Percentiles rank a stretch among this genome's conserved stretches.
Conservation (phyloP, 1,140 invertebrate species). For the Lineus longissimus region DNA sequence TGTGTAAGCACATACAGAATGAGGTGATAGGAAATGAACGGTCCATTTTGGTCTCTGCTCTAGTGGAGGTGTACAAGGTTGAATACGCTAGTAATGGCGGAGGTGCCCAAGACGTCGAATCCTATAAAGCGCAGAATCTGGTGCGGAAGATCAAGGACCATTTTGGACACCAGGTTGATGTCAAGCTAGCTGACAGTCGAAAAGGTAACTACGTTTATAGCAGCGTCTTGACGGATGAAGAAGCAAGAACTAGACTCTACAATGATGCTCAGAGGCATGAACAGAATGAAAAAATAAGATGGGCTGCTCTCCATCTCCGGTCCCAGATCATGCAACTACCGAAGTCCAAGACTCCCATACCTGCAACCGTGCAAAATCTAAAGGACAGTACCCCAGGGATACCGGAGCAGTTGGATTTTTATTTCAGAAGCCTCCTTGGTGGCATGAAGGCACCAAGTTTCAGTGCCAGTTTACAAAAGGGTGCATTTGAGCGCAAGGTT, state of each 20-base stretch:
- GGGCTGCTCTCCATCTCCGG: conserved; percentile 11
- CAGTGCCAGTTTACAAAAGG: conserved; percentile 5
- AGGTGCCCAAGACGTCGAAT: conserved; percentile 1
- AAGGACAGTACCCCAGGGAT: conserved; percentile 7
- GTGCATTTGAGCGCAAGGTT: conserved; percentile 10
- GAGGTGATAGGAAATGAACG: neutral
- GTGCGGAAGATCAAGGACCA: conserved; percentile 12
- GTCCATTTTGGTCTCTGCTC: neutral
- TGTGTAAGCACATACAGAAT: neutral
- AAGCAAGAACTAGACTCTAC: conserved; percentile 8
- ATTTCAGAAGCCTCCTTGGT: conserved; percentile 12
- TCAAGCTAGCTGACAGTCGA: neutral
- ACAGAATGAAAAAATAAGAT: neutral
- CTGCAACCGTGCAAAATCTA: conserved; percentile 9
- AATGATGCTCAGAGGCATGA: neutral
- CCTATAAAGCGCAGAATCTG: conserved; percentile 2
- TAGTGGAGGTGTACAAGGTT: conserved; percentile 2
- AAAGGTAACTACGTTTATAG: conserved; percentile 12
- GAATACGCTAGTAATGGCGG: conserved; percentile 9
- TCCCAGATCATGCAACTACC: neutral
- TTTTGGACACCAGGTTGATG: conserved; percentile 6
- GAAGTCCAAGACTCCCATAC: conserved; percentile 7
- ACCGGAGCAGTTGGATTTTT: conserved; percentile 9
- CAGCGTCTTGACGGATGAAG: conserved; percentile 3
- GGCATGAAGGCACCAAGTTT: conserved; percentile 4